Conservation (phyloP, 2,797 vertebrate genomes). For the Poeciliopsis turneri region DNA sequence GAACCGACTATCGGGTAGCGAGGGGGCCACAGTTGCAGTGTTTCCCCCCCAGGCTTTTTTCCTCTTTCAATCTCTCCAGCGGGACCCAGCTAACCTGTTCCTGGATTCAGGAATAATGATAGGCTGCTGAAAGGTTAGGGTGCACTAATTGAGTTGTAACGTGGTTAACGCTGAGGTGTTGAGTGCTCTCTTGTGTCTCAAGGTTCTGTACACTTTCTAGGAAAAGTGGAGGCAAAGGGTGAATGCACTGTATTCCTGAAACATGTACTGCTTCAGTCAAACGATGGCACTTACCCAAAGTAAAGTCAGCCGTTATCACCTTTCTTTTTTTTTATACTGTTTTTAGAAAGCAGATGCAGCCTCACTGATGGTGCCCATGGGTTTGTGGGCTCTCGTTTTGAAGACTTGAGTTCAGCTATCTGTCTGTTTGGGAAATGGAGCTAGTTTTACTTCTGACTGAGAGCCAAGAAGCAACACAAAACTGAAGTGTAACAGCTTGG, state of each 20-base stretch:
- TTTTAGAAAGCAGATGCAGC: neutral
- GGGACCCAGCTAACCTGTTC: conserved; percentile 61
- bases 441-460: neutral
- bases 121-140: conserved; percentile 70
- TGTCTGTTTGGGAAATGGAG: neutral
- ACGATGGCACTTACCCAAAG: conserved; percentile 2
- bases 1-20: conserved; percentile 46
- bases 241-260: conserved; percentile 4
- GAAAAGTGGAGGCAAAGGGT: conserved; percentile 35
- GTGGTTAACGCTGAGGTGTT: conserved; percentile 56
- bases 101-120: conserved; percentile 65
- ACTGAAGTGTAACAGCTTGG: neutral
- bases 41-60: conserved; percentile 10
- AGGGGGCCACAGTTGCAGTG: conserved; percentile 13
- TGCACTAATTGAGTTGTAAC: conserved; percentile 70
- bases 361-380: neutral
- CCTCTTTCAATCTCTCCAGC: conserved; percentile 39
- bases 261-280: conserved; percentile 7
- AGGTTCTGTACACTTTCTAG: conserved; percentile 29
- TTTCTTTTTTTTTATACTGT: conserved; percentile 3
- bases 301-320: conserved; percentile 2
- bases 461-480: neutral
- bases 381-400: neutral
- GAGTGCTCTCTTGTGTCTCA: conserved; percentile 45
- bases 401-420: neutral